phyloP scores from a whole-genome alignment of 1,140 invertebrate genomes.

The Drosophila quadrilineata region DNA sequence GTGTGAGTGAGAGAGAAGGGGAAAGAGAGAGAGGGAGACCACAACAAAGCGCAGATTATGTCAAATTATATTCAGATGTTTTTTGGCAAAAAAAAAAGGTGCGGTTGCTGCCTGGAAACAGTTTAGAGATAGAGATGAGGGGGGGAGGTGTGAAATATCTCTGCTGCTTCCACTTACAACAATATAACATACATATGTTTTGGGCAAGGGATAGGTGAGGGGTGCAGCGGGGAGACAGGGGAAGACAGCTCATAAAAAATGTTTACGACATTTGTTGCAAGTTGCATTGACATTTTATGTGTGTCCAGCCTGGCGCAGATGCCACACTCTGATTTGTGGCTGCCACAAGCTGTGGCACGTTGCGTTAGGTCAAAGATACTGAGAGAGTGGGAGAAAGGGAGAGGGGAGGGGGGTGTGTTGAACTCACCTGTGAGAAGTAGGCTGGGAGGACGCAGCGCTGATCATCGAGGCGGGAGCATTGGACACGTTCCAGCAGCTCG shows the following conservation, averaged over 20 bases:
- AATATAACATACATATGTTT: slow-evolving; percentile 4
- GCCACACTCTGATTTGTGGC: slow-evolving; percentile 4
- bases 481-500: slow-evolving; percentile 93
- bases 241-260: slow-evolving; percentile 44
- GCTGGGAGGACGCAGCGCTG: slow-evolving; percentile 95
- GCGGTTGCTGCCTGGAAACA: background rate
- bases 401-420: no score
- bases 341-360: slow-evolving; percentile 2
- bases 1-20: background rate
- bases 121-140: background rate
- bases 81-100: no score
- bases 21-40: slow-evolving; percentile 40
- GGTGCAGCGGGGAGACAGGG: background rate
- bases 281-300: slow-evolving; percentile 63
- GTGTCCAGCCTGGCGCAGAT: slow-evolving; percentile 37
- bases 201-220: background rate
- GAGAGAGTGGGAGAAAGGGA: background rate
- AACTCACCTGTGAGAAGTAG: slow-evolving; percentile 91
- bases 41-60: slow-evolving; percentile 73
- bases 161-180: background rate
- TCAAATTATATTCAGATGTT: slow-evolving; percentile 75
- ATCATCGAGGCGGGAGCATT: slow-evolving; percentile 95
- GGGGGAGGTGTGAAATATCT: slow-evolving; percentile 6
- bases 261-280: slow-evolving; percentile 49
- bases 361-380: slow-evolving; percentile 5